phyloP scores from a whole-genome alignment of 1,140 invertebrate species.

The Drosophila baimaii region DNA sequence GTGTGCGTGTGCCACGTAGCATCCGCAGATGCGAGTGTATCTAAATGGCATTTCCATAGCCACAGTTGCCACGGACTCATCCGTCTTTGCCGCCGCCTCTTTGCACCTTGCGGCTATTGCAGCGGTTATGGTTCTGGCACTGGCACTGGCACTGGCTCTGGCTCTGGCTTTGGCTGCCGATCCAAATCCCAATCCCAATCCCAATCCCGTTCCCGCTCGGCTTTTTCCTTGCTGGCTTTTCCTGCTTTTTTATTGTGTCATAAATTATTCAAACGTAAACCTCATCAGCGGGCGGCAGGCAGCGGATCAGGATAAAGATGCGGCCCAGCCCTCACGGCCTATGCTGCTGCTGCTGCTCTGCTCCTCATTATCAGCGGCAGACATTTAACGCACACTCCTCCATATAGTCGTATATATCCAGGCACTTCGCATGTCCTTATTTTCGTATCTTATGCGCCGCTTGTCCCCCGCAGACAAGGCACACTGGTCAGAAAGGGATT shows the following conservation, averaged over 20 bases:
- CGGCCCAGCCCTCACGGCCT: conserved; percentile 40
- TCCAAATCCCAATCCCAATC: conserved; percentile 24
- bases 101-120: conserved; percentile 78
- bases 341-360: conserved; percentile 56
- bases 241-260: conserved; percentile 74
- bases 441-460: conserved; percentile 44
- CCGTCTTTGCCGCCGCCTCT: conserved; percentile 37
- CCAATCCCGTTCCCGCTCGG: conserved; percentile 7
- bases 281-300: conserved; percentile 67
- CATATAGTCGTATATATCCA: conserved; percentile 45
- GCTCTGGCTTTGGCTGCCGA: conserved; percentile 4
- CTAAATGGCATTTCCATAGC: conserved; percentile 77
- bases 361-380: conserved; percentile 73
- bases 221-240: conserved; percentile 36
- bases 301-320: conserved; percentile 56
- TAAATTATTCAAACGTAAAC: conserved; percentile 84
- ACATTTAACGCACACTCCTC: conserved; percentile 52
- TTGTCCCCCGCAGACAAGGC: conserved; percentile 54
- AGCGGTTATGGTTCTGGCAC: conserved; percentile 27
- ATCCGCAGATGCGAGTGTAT: conserved; percentile 48
- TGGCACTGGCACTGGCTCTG: conserved; percentile 46
- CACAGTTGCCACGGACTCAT: conserved; percentile 43
- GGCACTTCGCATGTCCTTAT: conserved; percentile 33
- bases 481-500: conserved; percentile 29
- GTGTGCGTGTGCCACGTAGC: conserved; percentile 41